Percentiles rank a stretch among this genome's conserved stretches.
Evolutionary conservation across 2,797 vertebrate genomes (phyloP).

Genomic region (Amblyopsis hoosieri): DNA sequence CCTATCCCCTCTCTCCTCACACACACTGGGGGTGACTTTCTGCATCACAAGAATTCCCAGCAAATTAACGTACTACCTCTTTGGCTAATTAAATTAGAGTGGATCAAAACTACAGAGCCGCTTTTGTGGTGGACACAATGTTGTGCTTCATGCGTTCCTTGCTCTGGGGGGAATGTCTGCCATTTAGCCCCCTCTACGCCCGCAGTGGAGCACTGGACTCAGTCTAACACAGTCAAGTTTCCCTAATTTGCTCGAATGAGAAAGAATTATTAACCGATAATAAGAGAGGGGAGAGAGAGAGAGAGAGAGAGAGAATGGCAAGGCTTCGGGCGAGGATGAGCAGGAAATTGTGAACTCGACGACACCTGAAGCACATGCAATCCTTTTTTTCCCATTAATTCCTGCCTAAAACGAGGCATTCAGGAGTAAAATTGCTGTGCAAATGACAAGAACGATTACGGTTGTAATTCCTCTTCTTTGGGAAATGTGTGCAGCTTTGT

Average conservation of each 20-base stretch:
- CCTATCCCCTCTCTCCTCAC: conserved; percentile 67
- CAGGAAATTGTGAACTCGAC: conserved; percentile 76
- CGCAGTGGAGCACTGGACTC: conserved; percentile 89
- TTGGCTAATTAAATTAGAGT: conserved; percentile 99
- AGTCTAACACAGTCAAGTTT: conserved; percentile 96
- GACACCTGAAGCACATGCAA: conserved; percentile 92
- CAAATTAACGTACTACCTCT: conserved; percentile 99
- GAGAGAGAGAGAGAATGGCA: conserved; percentile 54
- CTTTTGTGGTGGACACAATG: conserved; percentile 99
- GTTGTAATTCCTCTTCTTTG: conserved; percentile 84
- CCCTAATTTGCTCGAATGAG: conserved; percentile 98
- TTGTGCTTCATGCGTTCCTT: conserved; percentile 92
- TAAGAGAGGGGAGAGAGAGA: conserved; percentile 86
- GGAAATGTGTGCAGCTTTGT: conserved; percentile 81
- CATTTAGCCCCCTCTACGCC: conserved; percentile 92
- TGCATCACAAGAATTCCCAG: conserved; percentile 99
- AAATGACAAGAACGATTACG: conserved; percentile 97
- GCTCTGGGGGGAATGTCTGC: conserved; percentile 96
- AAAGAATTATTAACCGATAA: conserved; percentile 99
- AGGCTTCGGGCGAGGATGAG: conserved; percentile 78
- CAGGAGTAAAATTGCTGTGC: conserved; percentile 96
- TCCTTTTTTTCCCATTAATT: conserved; percentile 58
- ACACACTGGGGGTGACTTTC: conserved; percentile 90
- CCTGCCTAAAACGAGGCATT: conserved; percentile 95
- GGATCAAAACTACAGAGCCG: conserved; percentile 98